Conservation (phyloP, 2,113 vertebrate genomes). For the Leptobrachium leishanense region DNA sequence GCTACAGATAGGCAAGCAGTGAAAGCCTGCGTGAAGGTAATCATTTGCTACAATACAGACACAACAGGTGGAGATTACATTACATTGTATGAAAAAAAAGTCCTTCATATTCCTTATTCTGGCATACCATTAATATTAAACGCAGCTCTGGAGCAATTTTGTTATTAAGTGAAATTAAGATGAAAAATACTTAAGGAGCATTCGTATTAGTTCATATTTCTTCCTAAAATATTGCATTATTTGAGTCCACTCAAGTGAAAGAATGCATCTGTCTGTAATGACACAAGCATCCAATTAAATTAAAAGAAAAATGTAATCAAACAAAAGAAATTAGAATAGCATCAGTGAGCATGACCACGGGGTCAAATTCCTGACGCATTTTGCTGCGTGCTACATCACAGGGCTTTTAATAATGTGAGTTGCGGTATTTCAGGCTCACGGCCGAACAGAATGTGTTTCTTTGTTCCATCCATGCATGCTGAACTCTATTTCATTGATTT, state of each 20-base stretch:
- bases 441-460: slow-evolving; percentile 1
- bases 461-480: neutral
- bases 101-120: too few species aligned
- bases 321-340: slow-evolving; percentile 36
- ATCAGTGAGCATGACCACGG: slow-evolving; percentile 20
- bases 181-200: neutral
- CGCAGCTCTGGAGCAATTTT: too few species aligned
- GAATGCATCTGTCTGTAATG: slow-evolving; percentile 33
- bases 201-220: slow-evolving; percentile 10
- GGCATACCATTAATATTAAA: too few species aligned
- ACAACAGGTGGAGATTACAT: too few species aligned
- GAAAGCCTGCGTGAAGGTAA: too few species aligned
- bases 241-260: slow-evolving; percentile 3
- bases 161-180: too few species aligned
- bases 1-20: too few species aligned
- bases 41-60: too few species aligned
- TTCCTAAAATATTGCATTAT: slow-evolving; percentile 20
- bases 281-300: slow-evolving; percentile 42
- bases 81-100: too few species aligned
- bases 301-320: slow-evolving; percentile 38
- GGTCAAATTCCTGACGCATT: slow-evolving; percentile 35
- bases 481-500: slow-evolving; percentile 13
- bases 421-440: slow-evolving; percentile 8
- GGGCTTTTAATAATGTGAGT: slow-evolving; percentile 20
- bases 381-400: slow-evolving; percentile 25